Conservation (phyloP, 2,888 invertebrate genomes). For the Drosophila trichaetosa region DNA sequence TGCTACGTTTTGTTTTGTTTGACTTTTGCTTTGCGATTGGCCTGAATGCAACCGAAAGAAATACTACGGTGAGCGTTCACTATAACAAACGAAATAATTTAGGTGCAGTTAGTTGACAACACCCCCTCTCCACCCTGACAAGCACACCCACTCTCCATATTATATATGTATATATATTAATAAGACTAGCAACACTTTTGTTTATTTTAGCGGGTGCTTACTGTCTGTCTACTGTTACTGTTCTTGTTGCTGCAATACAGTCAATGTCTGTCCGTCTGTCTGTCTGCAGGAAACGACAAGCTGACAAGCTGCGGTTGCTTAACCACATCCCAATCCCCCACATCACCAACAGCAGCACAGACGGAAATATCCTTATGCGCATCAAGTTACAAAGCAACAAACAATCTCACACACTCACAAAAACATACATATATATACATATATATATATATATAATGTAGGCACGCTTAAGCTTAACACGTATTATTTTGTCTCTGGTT, state of each 20-base stretch:
- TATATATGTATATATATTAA: background rate
- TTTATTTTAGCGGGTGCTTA: constrained; percentile 5
- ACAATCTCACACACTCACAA: background rate
- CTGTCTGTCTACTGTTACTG: constrained; percentile 3
- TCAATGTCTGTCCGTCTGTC: background rate
- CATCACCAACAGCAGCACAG: constrained; percentile 4
- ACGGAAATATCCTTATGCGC: constrained; percentile 43
- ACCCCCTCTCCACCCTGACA: background rate
- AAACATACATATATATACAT: constrained; percentile 13
- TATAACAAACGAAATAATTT: constrained; percentile 50
- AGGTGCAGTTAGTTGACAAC: constrained; percentile 10
- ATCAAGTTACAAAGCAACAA: constrained; percentile 29
- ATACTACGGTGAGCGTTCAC: constrained; percentile 33
- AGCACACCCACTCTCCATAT: background rate
- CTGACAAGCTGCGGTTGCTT: constrained; percentile 25
- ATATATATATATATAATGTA: background rate
- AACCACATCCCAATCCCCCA: constrained; percentile 29
- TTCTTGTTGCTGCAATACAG: constrained; percentile 2
- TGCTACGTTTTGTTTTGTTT: constrained; percentile 40
- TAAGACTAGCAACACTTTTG: background rate
- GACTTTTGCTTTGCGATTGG: constrained; percentile 70
- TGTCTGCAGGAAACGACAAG: constrained; percentile 31
- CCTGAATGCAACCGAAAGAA: constrained; percentile 76
- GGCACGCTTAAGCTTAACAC: background rate
- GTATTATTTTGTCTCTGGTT: background rate